Percentiles rank a stretch among this genome's conserved stretches.
phyloP scores from a whole-genome alignment of 2,888 invertebrate genomes.

The Drosophila fungiperda region DNA sequence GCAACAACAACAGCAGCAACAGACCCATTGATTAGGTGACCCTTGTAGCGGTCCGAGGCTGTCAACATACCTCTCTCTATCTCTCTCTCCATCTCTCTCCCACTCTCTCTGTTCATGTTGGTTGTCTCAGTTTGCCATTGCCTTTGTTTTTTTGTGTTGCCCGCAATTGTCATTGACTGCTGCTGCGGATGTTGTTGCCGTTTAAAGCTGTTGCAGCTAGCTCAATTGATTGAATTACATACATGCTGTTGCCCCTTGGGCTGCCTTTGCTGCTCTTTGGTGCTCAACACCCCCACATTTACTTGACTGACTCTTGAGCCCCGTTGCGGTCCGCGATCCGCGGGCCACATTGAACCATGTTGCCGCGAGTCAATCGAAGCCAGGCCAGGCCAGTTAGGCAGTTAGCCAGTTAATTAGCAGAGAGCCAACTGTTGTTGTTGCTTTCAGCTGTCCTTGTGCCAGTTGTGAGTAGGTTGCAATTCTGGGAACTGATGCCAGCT shows the following conservation, averaged over 20 bases:
- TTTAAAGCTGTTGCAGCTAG: conserved; percentile 34
- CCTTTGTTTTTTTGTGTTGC: conserved; percentile 42
- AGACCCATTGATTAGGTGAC: conserved; percentile 76
- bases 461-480: conserved; percentile 58
- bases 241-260: conserved; percentile 46
- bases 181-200: conserved; percentile 42
- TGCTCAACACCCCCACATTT: conserved; percentile 62
- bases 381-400: conserved; percentile 48
- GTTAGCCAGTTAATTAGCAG: conserved; percentile 76
- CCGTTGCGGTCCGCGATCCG: conserved; percentile 41
- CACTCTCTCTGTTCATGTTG: conserved; percentile 27
- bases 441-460: conserved; percentile 66
- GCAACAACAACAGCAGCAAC: conserved; percentile 29
- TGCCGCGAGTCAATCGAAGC: conserved; percentile 55
- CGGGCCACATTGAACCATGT: conserved; percentile 57
- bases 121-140: conserved; percentile 5
- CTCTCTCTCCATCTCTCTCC: conserved; percentile 20
- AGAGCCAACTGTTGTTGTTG: conserved; percentile 24
- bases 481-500: conserved; percentile 14
- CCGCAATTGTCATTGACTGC: conserved; percentile 73
- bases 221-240: conserved; percentile 78
- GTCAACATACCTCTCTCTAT: conserved; percentile 44
- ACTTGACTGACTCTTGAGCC: conserved; percentile 61
- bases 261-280: conserved; percentile 23
- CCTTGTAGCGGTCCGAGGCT: conserved; percentile 72